A percentile compares a stretch with the other conserved stretches of the same genome.
Evolutionary conservation across 2,888 invertebrate species (phyloP).

Genomic region (Macaria liturata): DNA sequence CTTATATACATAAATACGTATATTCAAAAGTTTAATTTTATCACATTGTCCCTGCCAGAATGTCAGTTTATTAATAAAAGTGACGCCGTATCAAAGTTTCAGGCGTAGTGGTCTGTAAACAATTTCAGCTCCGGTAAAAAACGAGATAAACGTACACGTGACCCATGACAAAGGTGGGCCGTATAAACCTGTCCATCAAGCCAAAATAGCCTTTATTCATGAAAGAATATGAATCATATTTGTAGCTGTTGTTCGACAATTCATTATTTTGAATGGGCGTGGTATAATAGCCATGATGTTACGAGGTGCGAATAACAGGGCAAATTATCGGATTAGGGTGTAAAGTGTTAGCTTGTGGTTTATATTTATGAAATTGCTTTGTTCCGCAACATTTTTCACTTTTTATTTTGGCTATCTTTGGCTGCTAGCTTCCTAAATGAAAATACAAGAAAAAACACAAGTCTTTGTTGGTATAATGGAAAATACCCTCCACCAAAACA

Average conservation of each 20-base stretch:
- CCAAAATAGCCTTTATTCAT: constrained; percentile 9
- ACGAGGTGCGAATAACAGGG: constrained; percentile 16
- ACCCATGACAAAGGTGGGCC: constrained; percentile 39
- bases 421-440: no score
- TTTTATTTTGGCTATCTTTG: no score
- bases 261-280: constrained; percentile 25
- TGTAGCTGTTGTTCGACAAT: constrained; percentile 3
- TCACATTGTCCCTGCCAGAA: background rate
- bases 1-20: no score
- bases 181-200: background rate
- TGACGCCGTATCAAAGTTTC: constrained; percentile 27
- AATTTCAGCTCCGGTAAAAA: constrained; percentile 45
- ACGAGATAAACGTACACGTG: constrained; percentile 41
- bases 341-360: constrained; percentile 12
- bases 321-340: constrained; percentile 20
- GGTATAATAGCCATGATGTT: constrained; percentile 17
- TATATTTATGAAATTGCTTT: background rate
- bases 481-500: no score
- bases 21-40: no score
- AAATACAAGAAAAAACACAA: no score
- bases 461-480: no score
- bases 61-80: constrained; percentile 19
- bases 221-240: no score
- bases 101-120: constrained; percentile 44
- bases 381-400: no score